These are phyloP conservation scores for Sylvia atricapilla DNA, from an alignment of 2,113 vertebrate genomes.

Conservation along the genomic window DNA sequence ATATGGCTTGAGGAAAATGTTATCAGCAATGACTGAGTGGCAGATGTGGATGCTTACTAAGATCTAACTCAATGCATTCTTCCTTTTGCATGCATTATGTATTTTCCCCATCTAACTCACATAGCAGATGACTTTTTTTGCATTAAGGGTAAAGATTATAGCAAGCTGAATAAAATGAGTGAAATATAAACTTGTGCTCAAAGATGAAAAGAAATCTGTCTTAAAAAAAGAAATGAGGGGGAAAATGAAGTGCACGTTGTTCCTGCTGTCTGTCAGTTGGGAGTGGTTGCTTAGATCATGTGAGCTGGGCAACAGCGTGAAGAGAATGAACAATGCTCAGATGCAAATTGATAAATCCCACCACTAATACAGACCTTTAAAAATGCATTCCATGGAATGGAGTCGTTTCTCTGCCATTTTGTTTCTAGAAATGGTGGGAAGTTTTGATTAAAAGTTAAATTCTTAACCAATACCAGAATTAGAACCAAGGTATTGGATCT, in stretches of 20 bases:
- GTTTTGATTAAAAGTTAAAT: not conserved
- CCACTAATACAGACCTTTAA: not conserved
- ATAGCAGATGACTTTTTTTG: constrained; percentile 37
- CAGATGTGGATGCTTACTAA: constrained; percentile 48
- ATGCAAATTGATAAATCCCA: not conserved
- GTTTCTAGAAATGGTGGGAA: not conserved
- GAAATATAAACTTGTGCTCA: not conserved
- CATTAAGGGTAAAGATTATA: constrained; percentile 13
- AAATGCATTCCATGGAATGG: not conserved
- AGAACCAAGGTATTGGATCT: not conserved
- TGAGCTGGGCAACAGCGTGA: not conserved
- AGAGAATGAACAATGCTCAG: not conserved
- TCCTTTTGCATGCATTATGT: constrained; percentile 39
- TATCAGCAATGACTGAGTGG: not conserved
- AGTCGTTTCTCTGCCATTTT: not conserved
- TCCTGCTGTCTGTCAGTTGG: not conserved
- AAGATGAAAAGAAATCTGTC: not conserved
- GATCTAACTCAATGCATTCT: not conserved
- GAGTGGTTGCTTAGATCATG: not conserved
- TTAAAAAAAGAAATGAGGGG: not conserved
- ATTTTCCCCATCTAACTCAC: constrained; percentile 5
- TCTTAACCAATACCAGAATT: not conserved
- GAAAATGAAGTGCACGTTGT: not conserved
- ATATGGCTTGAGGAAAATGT: not conserved
- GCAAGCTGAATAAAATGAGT: constrained; percentile 10